A percentile compares a stretch with the other conserved stretches of the same genome.
Conservation (phyloP, 2,888 invertebrate species). For the Apamea monoglypha region DNA sequence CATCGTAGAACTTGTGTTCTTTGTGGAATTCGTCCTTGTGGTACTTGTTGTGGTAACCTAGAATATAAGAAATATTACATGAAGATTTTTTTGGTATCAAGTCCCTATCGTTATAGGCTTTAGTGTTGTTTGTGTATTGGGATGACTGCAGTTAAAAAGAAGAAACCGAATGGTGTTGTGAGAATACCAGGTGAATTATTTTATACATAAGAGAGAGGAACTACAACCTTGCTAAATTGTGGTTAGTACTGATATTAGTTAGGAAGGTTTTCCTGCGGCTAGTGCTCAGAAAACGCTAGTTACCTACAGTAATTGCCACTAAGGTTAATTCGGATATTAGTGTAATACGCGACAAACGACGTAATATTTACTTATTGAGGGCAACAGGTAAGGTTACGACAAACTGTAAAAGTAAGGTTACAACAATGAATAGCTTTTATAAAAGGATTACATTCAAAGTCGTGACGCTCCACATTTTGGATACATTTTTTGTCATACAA, state of each 20-base stretch:
- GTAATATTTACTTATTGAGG: constrained; percentile 37
- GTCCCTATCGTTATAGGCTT: background rate
- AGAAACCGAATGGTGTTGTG: too few relatives aligned
- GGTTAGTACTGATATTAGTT: background rate
- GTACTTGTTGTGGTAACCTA: constrained; percentile 94
- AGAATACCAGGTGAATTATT: background rate
- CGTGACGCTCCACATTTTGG: constrained; percentile 52
- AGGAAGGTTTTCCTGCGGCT: constrained; percentile 10
- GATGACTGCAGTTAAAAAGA: background rate
- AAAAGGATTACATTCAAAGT: constrained; percentile 53
- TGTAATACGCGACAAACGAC: constrained; percentile 3
- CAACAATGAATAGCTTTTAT: constrained; percentile 33
- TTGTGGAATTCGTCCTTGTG: constrained; percentile 95
- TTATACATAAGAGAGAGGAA: background rate
- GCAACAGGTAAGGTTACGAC: constrained; percentile 43
- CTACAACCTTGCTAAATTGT: background rate
- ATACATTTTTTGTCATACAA: constrained; percentile 43
- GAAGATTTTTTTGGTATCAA: background rate
- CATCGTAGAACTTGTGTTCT: constrained; percentile 94
- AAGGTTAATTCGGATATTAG: background rate
- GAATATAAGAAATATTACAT: constrained; percentile 4
- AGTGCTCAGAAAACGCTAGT: background rate
- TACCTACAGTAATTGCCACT: background rate
- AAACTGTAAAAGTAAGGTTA: constrained; percentile 35
- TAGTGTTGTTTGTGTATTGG: background rate